A percentile compares a stretch with the other conserved stretches of the same genome.
Conservation (phyloP, 92 coral and sea anemone species). For the Micromussa lordhowensis region DNA sequence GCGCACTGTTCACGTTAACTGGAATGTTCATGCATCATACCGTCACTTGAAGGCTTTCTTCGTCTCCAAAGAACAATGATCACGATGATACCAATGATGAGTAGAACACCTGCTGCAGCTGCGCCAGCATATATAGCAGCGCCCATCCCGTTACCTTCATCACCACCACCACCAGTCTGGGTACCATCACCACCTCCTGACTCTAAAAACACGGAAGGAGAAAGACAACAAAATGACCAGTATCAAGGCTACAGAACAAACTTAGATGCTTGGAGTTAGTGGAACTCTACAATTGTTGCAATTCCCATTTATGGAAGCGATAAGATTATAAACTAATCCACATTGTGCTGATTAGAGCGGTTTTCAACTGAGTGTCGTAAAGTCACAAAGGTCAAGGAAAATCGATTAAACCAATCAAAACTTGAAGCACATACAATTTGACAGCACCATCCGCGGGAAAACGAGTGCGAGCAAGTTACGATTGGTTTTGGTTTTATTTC, state of each 20-base stretch:
- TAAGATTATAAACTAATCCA: too few species aligned
- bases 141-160: neutral
- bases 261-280: neutral
- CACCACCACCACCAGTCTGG: neutral
- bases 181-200: neutral
- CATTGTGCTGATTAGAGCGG: too few species aligned
- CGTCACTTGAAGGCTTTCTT: slow-evolving; percentile 1
- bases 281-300: neutral
- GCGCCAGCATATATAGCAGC: slow-evolving; percentile 5
- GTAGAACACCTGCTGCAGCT: slow-evolving; percentile 32
- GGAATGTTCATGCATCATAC: neutral
- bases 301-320: too few species aligned
- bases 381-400: too few species aligned
- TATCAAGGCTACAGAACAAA: neutral
- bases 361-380: too few species aligned
- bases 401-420: too few species aligned
- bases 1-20: neutral
- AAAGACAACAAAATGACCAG: neutral
- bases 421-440: too few species aligned
- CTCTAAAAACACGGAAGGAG: neutral
- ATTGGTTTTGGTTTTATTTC: too few species aligned
- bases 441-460: too few species aligned
- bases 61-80: slow-evolving; percentile 14
- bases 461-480: too few species aligned
- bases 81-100: slow-evolving; percentile 2